These are phyloP conservation scores for Polypedilum vanderplanki DNA, from an alignment of 1,140 invertebrate species.

Conservation along the genomic window DNA sequence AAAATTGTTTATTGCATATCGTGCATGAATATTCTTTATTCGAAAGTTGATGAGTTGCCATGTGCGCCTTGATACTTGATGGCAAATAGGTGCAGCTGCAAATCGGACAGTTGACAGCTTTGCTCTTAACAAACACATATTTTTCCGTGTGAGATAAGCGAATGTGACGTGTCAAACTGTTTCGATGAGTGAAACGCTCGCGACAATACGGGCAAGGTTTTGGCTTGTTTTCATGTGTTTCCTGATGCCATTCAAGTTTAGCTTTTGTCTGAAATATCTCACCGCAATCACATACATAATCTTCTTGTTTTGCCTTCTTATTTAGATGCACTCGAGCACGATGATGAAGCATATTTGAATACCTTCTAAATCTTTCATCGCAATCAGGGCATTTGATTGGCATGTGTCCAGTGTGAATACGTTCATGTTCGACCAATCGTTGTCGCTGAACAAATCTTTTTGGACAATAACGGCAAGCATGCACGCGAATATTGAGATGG, in stretches of 20 bases:
- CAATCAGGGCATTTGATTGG: slow-evolving; percentile 75
- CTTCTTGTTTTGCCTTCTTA: slow-evolving; percentile 59
- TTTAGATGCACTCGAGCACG: slow-evolving; percentile 62
- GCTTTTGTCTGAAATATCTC: slow-evolving; percentile 73
- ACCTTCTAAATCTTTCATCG: slow-evolving; percentile 73
- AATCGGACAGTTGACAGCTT: slow-evolving; percentile 71
- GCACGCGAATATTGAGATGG: slow-evolving; percentile 59
- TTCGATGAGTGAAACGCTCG: slow-evolving; percentile 73
- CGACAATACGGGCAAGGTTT: slow-evolving; percentile 76
- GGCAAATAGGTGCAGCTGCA: slow-evolving; percentile 73
- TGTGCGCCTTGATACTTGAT: slow-evolving; percentile 70
- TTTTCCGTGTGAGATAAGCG: slow-evolving; percentile 68
- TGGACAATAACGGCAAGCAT: slow-evolving; percentile 67
- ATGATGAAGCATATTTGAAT: slow-evolving; percentile 80
- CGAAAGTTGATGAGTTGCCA: slow-evolving; percentile 64
- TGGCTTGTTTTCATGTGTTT: slow-evolving; percentile 73
- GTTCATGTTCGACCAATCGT: slow-evolving; percentile 69
- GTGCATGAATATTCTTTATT: slow-evolving; percentile 67
- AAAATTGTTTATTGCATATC: slow-evolving; percentile 77
- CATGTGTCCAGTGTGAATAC: slow-evolving; percentile 71
- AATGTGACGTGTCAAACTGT: slow-evolving; percentile 75
- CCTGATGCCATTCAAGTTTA: slow-evolving; percentile 76
- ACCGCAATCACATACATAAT: slow-evolving; percentile 74
- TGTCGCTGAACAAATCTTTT: slow-evolving; percentile 74
- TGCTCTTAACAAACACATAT: slow-evolving; percentile 59